Conservation (phyloP, 2,888 invertebrate genomes). For the Lymantria monacha region DNA sequence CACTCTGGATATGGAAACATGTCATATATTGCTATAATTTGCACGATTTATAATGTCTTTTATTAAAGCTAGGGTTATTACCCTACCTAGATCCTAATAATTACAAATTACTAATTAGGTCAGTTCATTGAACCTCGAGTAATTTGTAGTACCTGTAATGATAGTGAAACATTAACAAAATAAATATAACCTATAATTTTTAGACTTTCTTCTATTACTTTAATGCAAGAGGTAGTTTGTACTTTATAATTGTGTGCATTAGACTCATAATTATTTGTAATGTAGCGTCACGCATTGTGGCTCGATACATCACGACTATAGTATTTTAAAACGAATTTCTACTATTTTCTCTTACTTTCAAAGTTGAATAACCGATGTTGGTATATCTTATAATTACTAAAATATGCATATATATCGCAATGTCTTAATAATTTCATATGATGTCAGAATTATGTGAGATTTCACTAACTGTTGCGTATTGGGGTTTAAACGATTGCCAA, state of each 20-base stretch:
- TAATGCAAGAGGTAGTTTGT: constrained; percentile 3
- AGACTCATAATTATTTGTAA: constrained; percentile 22
- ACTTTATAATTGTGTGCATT: constrained; percentile 14
- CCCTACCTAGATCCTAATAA: too few relatives aligned
- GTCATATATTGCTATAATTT: not conserved
- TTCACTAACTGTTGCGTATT: constrained; percentile 11
- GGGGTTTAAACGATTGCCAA: too few relatives aligned
- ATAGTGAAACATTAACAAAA: not conserved
- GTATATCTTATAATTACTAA: constrained; percentile 59
- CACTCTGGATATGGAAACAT: too few relatives aligned
- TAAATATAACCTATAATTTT: constrained; percentile 6
- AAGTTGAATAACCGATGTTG: constrained; percentile 73
- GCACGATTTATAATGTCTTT: too few relatives aligned
- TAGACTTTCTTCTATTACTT: constrained; percentile 18
- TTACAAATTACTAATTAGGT: too few relatives aligned
- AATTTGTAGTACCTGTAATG: not conserved
- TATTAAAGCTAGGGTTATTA: too few relatives aligned
- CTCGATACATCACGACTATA: constrained; percentile 54
- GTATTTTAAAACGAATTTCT: constrained; percentile 63
- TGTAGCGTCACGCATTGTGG: constrained; percentile 46
- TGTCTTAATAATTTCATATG: constrained; percentile 21
- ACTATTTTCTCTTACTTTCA: constrained; percentile 75
- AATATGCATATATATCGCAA: constrained; percentile 30
- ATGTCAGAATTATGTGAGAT: constrained; percentile 26
- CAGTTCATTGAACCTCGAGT: not conserved